Percentiles rank a stretch among this genome's conserved stretches.
phyloP scores from a whole-genome alignment of 2,888 invertebrate species.

The Rambutsinella grinnellia region DNA sequence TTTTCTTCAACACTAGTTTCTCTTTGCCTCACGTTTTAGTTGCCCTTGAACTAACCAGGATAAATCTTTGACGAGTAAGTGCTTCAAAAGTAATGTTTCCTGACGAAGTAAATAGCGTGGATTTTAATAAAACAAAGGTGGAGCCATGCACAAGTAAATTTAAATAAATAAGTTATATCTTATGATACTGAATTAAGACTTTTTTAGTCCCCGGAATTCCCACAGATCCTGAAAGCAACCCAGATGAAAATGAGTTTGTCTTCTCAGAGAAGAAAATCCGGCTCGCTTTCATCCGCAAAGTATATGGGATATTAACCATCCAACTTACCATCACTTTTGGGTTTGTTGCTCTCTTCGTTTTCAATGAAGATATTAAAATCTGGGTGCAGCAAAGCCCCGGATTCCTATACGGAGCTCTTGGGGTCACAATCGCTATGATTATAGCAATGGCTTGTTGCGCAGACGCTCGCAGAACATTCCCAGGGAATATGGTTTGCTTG shows the following conservation, averaged over 20 bases:
- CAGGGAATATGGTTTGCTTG: constrained; percentile 90
- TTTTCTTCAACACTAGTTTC: too few species aligned
- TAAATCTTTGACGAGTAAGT: too few species aligned
- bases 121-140: too few species aligned
- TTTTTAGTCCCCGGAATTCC: too few species aligned
- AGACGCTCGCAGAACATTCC: constrained; percentile 85
- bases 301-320: constrained; percentile 85
- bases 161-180: too few species aligned
- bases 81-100: too few species aligned
- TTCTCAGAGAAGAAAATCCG: constrained; percentile 31
- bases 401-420: constrained; percentile 37
- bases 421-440: constrained; percentile 51
- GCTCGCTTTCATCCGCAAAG: constrained; percentile 72
- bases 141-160: too few species aligned
- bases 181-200: too few species aligned
- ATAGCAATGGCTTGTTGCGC: constrained; percentile 79
- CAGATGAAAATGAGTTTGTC: not conserved
- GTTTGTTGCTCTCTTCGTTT: constrained; percentile 83
- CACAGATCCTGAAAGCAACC: constrained; percentile 24
- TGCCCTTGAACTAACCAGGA: too few species aligned
- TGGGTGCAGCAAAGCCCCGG: constrained; percentile 48
- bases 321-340: constrained; percentile 85
- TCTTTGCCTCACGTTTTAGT: too few species aligned
- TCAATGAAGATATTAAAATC: constrained; percentile 67
- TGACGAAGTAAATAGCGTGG: too few species aligned